These are phyloP conservation scores for Selenia dentaria DNA, from an alignment of 2,888 invertebrate species.

Conservation along the genomic window DNA sequence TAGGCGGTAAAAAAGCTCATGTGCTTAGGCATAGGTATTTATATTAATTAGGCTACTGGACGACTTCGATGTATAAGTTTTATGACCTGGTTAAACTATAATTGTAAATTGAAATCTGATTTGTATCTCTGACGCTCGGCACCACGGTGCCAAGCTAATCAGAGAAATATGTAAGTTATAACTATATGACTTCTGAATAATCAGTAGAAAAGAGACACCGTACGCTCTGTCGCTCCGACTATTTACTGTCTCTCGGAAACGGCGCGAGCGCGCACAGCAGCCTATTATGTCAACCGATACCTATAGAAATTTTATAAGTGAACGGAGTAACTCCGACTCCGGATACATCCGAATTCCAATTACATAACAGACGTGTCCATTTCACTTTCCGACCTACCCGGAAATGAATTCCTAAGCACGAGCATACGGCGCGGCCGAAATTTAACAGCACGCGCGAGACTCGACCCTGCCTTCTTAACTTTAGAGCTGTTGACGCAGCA, in stretches of 20 bases:
- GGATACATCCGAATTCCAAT: conserved; percentile 85
- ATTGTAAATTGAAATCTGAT: conserved; percentile 50
- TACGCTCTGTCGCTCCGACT: conserved; percentile 57
- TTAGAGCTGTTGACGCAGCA: conserved; percentile 50
- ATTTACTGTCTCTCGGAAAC: conserved; percentile 63
- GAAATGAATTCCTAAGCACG: conserved; percentile 84
- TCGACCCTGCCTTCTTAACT: conserved; percentile 48
- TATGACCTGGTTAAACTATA: conserved; percentile 39
- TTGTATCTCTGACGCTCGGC: conserved; percentile 34
- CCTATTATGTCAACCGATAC: conserved; percentile 78
- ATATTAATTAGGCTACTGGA: conserved; percentile 16
- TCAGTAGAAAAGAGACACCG: conserved; percentile 51
- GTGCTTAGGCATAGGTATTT: conserved; percentile 1
- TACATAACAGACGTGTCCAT: conserved; percentile 84
- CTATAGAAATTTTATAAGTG: conserved; percentile 78
- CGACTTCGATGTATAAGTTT: conserved; percentile 28
- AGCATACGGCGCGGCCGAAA: conserved; percentile 79
- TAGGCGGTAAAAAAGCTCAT: neutral
- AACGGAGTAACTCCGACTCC: conserved; percentile 80
- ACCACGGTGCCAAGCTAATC: conserved; percentile 28
- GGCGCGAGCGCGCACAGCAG: conserved; percentile 49
- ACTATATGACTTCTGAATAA: conserved; percentile 40
- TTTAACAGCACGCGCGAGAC: conserved; percentile 49
- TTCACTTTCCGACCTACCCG: conserved; percentile 85
- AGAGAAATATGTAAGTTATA: conserved; percentile 41